These are phyloP conservation scores for Psittacara wagleri DNA, from an alignment of 2,113 vertebrate species.

Conservation along the genomic window DNA sequence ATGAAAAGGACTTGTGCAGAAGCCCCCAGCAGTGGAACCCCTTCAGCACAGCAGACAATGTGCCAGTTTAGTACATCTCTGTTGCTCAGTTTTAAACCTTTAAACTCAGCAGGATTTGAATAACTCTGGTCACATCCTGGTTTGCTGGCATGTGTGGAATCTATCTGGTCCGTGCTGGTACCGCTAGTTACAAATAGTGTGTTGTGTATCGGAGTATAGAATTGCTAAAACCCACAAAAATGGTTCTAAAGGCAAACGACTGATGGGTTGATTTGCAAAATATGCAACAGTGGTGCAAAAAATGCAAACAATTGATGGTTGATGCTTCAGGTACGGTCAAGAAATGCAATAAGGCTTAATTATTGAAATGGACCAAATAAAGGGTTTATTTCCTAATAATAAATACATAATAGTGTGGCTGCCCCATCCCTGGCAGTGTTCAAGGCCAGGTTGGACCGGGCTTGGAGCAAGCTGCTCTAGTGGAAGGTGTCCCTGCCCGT, in stretches of 20 bases:
- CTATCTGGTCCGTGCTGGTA: background rate
- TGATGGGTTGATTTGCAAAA: background rate
- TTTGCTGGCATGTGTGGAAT: background rate
- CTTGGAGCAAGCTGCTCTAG: background rate
- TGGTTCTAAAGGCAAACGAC: background rate
- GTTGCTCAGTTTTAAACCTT: background rate
- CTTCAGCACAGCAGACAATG: fast-evolving
- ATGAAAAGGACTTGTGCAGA: background rate
- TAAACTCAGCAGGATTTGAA: background rate
- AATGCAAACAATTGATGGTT: background rate
- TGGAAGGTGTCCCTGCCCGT: background rate
- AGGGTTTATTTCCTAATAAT: background rate
- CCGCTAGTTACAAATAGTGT: background rate
- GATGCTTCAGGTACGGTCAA: background rate
- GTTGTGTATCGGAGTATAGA: background rate
- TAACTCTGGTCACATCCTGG: background rate
- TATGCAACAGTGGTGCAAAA: background rate
- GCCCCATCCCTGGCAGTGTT: background rate
- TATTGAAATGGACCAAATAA: background rate
- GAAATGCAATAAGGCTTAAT: background rate
- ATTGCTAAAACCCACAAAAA: background rate
- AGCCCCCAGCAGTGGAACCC: background rate
- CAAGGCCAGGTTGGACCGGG: background rate
- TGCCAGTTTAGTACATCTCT: fast-evolving
- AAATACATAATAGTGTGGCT: background rate